Evolutionary conservation across 2,113 vertebrate species (phyloP).

Genomic region (Brienomyrus longianalis): DNA sequence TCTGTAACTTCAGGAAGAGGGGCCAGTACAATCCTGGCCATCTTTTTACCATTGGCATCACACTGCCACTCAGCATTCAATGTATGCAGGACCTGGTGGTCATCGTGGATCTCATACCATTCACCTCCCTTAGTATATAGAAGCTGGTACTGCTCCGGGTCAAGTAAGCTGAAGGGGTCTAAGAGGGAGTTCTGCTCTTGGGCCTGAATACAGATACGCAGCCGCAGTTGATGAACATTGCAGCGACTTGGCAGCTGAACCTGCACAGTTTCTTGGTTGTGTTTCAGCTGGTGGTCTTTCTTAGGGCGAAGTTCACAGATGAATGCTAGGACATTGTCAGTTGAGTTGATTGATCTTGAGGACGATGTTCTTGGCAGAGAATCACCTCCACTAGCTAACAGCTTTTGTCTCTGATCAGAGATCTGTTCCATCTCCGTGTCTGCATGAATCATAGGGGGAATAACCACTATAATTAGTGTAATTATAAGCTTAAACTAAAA

Average conservation of each 20-base stretch:
- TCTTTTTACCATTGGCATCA: constrained; percentile 35
- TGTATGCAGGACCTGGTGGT: constrained; percentile 58
- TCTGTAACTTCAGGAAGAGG: constrained; percentile 36
- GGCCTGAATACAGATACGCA: constrained; percentile 50
- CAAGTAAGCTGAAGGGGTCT: constrained; percentile 51
- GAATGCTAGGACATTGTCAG: constrained; percentile 51
- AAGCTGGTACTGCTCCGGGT: constrained; percentile 55
- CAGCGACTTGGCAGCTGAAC: constrained; percentile 51
- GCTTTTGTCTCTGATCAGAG: background rate
- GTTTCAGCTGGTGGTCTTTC: background rate
- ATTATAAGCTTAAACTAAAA: background rate
- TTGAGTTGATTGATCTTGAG: background rate
- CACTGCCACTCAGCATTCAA: constrained; percentile 53
- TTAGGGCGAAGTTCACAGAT: constrained; percentile 46
- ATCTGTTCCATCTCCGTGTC: constrained; percentile 34
- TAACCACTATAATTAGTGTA: background rate
- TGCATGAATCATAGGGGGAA: background rate
- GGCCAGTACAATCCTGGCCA: constrained; percentile 43
- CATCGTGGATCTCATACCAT: constrained; percentile 64
- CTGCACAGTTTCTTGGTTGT: constrained; percentile 27
- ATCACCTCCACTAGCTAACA: background rate
- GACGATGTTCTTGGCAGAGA: background rate
- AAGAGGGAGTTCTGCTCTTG: constrained; percentile 40
- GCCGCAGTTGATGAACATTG: constrained; percentile 57
- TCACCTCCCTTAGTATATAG: constrained; percentile 49